These are phyloP conservation scores for Sphinx pinastri DNA, from an alignment of 2,888 invertebrate genomes.

Conservation along the genomic window DNA sequence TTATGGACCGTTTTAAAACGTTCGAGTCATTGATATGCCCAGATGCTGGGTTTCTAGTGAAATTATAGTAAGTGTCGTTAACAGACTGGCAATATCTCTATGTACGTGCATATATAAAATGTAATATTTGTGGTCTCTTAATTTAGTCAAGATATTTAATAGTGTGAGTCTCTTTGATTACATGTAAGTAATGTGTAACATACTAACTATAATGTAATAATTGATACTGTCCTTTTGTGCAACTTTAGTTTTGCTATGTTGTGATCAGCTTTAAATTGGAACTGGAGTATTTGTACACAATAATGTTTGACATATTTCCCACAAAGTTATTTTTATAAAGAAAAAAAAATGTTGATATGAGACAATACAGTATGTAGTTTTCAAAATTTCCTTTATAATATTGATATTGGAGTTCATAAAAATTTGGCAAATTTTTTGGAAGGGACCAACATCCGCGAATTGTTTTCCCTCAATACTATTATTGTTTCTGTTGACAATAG, in stretches of 20 bases:
- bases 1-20: slow-evolving; percentile 79
- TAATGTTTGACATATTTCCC: slow-evolving; percentile 71
- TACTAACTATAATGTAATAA: slow-evolving; percentile 72
- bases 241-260: slow-evolving; percentile 81
- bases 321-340: slow-evolving; percentile 80
- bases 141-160: slow-evolving; percentile 83
- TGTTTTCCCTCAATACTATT: slow-evolving; percentile 50
- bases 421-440: slow-evolving; percentile 71
- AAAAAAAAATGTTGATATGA: slow-evolving; percentile 72
- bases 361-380: slow-evolving; percentile 80
- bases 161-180: slow-evolving; percentile 81
- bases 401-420: slow-evolving; percentile 55
- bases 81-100: slow-evolving; percentile 84
- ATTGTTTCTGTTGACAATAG: slow-evolving; percentile 51
- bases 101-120: slow-evolving; percentile 80
- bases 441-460: slow-evolving; percentile 78
- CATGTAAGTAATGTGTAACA: slow-evolving; percentile 76
- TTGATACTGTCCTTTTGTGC: slow-evolving; percentile 79
- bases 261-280: slow-evolving; percentile 81
- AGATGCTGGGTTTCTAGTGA: slow-evolving; percentile 80
- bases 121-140: slow-evolving; percentile 82
- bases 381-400: slow-evolving; percentile 58
- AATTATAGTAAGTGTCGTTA: slow-evolving; percentile 81
- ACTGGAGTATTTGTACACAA: slow-evolving; percentile 79
- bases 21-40: slow-evolving; percentile 80